Base-by-base conservation (phyloP, 30 jellyfish, hydroid and myxozoan genomes). In the Cassiopea xamachana region DNA sequence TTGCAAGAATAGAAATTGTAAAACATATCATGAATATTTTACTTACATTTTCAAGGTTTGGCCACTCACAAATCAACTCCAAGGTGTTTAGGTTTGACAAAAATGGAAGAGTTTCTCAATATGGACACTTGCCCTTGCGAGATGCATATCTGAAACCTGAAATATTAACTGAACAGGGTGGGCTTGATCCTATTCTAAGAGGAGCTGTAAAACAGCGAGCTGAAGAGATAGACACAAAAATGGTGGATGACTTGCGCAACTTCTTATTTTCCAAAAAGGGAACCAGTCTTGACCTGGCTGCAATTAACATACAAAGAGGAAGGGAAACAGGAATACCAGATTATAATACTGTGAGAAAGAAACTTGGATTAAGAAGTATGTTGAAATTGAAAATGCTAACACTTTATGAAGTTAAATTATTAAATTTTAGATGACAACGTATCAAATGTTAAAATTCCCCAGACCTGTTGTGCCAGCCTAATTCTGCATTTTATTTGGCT, bases 191-290 rank as follows among this genome's bases (percentile, higher is more conserved):
- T 9, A 49, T 88, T 1, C 77, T 88, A 44, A 77, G 95, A 17
- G 95, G 95, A 12, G 81, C 86, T 19, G 81, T 88, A 1, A 45
- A 77, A 10, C 51, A 10, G 1, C 91, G 86, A 62, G 47, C 91
- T 17, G 91, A 88, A 78, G 90, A 78, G 15, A 50, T 88, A 17
- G 95, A 88, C 50, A 44, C 76, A 1, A 68, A 71, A 39, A 71
- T 88, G 19, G 95, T 88, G 61, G 95, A 88, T 50, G 95, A 88
- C 48, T 15, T 88, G 84, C 86, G 95, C n/a, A 79, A 88, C 80
- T 69, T 77, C 70, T 64, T 88, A 67, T 88, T 88, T 60, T 84
- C 86, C 2, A 69, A 15, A 10, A 60, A 72, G 10, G 86, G 86
- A 13, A 45, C 46, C 7, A 75, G 90, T 16, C 85, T 88, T 16